Base-by-base conservation (phyloP, 2,797 vertebrate species). In the Harpagifer antarcticus region DNA sequence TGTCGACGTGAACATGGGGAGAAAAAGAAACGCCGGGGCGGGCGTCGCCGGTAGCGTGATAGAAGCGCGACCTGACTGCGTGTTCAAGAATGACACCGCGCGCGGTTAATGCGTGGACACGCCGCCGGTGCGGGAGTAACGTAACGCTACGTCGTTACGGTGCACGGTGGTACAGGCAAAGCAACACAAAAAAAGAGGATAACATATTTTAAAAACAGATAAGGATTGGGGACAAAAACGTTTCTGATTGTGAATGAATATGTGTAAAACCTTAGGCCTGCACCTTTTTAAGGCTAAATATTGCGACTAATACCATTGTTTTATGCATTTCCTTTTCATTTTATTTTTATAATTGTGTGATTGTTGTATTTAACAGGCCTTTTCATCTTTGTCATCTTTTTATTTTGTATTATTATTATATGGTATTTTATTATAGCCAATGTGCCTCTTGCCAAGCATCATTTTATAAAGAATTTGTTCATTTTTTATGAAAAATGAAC, bases 11-110 rank as follows among this genome's bases (percentile, higher is more conserved):
- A 70, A 77, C 75, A 57, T 71, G 70, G 31, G 40, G 6, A 43
- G 45, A 16, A 1, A 7, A 11, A 16, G 33, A 50, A 40, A 47
- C 42, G 64, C 55, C 73, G 50, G 72, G 19, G 80, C 87, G 80
- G 88, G 85, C 85, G 92, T 86, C 84, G 88, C 90, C 89, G 72
- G 85, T 68, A 89, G 88, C 91, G 91, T 88, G 90, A 90, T 81
- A 92, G 88, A 90, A 91, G 88, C 88, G 92, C 93, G 93, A 94
- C 93, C 92, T 93, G 92, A 94, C 91, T 94, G 93, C 93, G 92
- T 94, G 92, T 93, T 82, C 91, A 91, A 87, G 91, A 91, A 94
- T 94, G 93, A 94, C 93, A 91, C 78, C 77, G 90, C 88, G 88
- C 89, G 79, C 73, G 76, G 43, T 76, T 47, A 76, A 10, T 83